Conservation (phyloP, 2,797 vertebrate species). For the Melopsittacus undulatus region DNA sequence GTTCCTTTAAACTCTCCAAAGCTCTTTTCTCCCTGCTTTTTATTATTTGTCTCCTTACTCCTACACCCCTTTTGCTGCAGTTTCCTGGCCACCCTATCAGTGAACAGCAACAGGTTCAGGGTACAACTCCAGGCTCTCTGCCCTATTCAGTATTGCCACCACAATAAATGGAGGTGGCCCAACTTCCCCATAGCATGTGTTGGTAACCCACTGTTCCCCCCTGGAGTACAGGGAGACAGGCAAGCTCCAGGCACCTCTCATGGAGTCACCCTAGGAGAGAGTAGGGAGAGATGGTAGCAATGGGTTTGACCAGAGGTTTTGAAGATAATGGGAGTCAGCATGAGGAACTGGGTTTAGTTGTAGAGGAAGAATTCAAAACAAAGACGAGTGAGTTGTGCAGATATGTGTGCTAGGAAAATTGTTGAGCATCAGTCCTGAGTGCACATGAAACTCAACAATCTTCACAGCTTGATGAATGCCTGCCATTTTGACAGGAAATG, state of each 20-base stretch:
- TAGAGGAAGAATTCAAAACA: neutral
- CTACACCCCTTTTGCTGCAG: neutral
- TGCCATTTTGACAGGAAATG: conserved; percentile 57
- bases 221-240: fast-evolving
- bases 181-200: fast-evolving
- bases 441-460: neutral
- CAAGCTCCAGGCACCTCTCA: neutral
- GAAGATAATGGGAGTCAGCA: neutral
- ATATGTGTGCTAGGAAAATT: neutral
- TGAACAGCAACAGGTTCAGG: neutral
- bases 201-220: neutral
- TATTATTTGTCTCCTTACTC: neutral
- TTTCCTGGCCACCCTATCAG: neutral
- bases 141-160: fast-evolving
- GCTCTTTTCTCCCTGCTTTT: neutral
- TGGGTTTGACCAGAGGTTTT: neutral
- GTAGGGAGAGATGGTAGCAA: neutral
- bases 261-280: neutral
- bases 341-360: neutral
- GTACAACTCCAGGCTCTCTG: neutral
- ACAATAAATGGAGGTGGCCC: neutral
- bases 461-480: conserved; percentile 12
- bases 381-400: neutral
- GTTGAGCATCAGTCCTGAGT: neutral
- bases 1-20: neutral